Evolutionary conservation across 2,888 invertebrate genomes (phyloP), one percentile per base, ranked within the genome.

Genomic region (Nomada flava): DNA sequence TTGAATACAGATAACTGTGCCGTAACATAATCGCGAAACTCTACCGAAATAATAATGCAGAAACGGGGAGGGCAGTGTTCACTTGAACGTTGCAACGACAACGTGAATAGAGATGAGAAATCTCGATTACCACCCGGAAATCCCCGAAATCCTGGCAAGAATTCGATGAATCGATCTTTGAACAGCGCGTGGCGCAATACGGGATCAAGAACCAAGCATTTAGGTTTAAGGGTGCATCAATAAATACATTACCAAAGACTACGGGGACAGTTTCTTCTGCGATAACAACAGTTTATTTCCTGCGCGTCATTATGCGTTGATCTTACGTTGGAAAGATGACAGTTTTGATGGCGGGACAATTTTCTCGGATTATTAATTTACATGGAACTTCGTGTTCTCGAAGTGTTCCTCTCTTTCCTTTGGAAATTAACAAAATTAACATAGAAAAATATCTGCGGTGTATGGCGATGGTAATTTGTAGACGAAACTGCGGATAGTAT

Each of bases 1-100:
- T 91, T 89, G 82, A 85, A 84, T 85, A 87, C 84, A 82, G 86
- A 91, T 88, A 86, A 77, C 86, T 84, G 89, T 88, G 88, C 89
- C 89, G 89, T 91, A 89, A 86, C 88, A 87, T 83, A 87, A 82
- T 68, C 73, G 79, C 79, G 71, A 84, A 81, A 59, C 53, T 72
- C 59, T 86, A 82, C 75, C 80, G 52, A 79, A 60, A 72, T 59
- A 63, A 57, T 73, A 79, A 60, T 74, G 76, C 63, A 53, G 71
- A 71, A 71, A n/a, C 63, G 50, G 29, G 47, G n/a, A n/a, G 52
- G 60, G 53, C n/a, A 2, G 2, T 53, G 47, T 23, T 55, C 62
- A 36, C 63, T 26, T 63, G 73, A 53, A 36, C 62, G 68, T 26
- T 47, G 52, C n/a, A 10, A 53, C 10, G 10, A 15, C 15, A n/a